Percentiles rank a stretch among this genome's conserved stretches.
Evolutionary conservation across 1,140 invertebrate species (phyloP).

Genomic region (Eupristina koningsbergeri): DNA sequence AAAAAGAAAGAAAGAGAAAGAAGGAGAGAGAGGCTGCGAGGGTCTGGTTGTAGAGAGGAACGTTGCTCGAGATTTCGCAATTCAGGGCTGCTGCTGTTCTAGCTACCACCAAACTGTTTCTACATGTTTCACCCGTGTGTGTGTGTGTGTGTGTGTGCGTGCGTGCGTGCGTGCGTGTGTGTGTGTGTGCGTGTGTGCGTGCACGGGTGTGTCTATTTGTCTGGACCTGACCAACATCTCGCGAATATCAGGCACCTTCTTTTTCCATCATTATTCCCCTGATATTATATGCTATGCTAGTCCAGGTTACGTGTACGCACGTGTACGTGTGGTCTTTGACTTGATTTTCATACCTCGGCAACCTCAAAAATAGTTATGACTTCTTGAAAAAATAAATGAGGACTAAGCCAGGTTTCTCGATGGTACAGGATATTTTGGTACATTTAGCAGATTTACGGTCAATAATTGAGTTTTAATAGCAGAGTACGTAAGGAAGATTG

Average conservation of each 20-base stretch:
- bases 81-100: neutral
- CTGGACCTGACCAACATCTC: slow-evolving; percentile 14
- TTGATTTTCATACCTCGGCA: neutral
- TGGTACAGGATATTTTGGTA: neutral
- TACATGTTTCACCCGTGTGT: no score
- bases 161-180: no score
- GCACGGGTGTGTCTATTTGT: neutral
- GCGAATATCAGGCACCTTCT: slow-evolving; percentile 18
- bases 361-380: neutral
- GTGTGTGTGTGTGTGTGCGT: no score
- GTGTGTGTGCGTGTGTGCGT: neutral
- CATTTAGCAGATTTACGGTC: neutral
- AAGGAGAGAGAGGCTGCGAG: slow-evolving; percentile 14
- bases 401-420: neutral
- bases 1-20: neutral
- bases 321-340: neutral
- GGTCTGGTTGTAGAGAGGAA: slow-evolving; percentile 13
- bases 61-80: slow-evolving; percentile 41
- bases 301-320: neutral
- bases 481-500: neutral
- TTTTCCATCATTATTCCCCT: slow-evolving; percentile 44
- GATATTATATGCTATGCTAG: slow-evolving; percentile 1
- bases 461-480: neutral
- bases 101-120: no score
- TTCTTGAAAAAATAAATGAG: neutral